A percentile compares a stretch with the other conserved stretches of the same genome.
Evolutionary conservation across 2,113 vertebrate species (phyloP).

Genomic region (Tricholaema leucomelas): DNA sequence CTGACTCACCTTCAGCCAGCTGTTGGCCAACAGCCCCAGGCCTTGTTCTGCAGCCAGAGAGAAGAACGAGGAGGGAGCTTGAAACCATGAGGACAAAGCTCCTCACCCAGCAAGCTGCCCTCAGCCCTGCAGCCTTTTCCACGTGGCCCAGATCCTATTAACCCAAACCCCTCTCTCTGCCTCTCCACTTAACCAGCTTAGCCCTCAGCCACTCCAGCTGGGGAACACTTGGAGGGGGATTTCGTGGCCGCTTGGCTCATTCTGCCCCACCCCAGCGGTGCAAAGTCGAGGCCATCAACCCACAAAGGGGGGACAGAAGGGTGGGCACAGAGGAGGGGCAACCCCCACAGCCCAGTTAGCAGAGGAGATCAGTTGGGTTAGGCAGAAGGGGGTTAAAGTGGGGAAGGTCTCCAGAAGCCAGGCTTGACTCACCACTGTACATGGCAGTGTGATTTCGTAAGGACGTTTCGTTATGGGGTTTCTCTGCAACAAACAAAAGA

Average conservation of each 20-base stretch:
- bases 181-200: background rate
- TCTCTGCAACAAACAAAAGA: conserved; percentile 89
- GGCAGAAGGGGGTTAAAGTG: conserved; percentile 61
- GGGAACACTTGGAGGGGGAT: accelerated
- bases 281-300: background rate
- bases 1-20: too few relatives aligned
- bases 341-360: background rate
- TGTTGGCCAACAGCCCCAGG: too few relatives aligned
- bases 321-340: background rate
- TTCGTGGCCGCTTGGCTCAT: accelerated
- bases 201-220: accelerated
- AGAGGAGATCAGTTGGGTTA: conserved; percentile 74
- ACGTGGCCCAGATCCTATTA: background rate
- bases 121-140: background rate
- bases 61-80: background rate
- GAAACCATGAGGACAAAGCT: background rate
- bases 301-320: accelerated
- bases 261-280: accelerated
- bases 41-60: background rate
- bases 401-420: conserved; percentile 65
- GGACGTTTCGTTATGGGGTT: conserved; percentile 89
- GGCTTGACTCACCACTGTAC: conserved; percentile 89
- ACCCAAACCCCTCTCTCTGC: background rate
- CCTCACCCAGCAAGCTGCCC: background rate
- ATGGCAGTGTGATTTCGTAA: conserved; percentile 89